These are phyloP conservation scores for Drosophila tani DNA, from an alignment of 1,140 invertebrate species.

Conservation along the genomic window DNA sequence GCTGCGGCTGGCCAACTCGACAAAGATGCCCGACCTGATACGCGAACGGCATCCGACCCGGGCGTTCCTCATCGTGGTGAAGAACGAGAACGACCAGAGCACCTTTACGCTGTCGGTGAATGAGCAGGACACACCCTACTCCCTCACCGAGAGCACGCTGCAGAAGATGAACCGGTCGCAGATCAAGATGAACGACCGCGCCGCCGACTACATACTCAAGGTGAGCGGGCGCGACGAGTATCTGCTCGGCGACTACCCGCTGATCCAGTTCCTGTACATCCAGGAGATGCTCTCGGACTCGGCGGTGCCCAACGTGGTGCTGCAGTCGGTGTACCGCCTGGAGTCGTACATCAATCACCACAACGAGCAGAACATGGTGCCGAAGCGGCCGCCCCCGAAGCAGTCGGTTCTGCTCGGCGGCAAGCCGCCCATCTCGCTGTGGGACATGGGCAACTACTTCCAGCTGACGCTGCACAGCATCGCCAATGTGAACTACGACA, in stretches of 20 bases:
- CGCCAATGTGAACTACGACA: conserved; percentile 92
- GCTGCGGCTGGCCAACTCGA: conserved; percentile 88
- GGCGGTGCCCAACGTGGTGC: conserved; percentile 79
- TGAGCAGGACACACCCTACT: conserved; percentile 88
- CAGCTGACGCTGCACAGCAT: conserved; percentile 89
- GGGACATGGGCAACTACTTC: conserved; percentile 90
- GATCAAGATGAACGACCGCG: conserved; percentile 89
- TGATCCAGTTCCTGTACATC: conserved; percentile 93
- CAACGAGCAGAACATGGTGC: conserved; percentile 57
- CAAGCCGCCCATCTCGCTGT: conserved; percentile 87
- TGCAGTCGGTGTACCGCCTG: conserved; percentile 72
- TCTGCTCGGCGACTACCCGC: conserved; percentile 91
- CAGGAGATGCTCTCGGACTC: conserved; percentile 86
- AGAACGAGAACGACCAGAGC: conserved; percentile 84
- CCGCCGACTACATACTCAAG: conserved; percentile 91
- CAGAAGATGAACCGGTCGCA: conserved; percentile 89
- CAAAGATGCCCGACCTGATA: conserved; percentile 88
- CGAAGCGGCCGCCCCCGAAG: conserved; percentile 54
- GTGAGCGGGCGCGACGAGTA: conserved; percentile 94
- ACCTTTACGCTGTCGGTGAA: conserved; percentile 90
- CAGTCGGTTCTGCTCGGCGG: conserved; percentile 86
- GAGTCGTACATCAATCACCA: conserved; percentile 86
- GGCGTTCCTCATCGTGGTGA: conserved; percentile 77
- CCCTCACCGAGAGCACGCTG: conserved; percentile 89
- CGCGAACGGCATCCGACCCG: conserved; percentile 86